Evolutionary conservation across 2,888 invertebrate species (phyloP), one percentile per base, ranked within the genome.

Genomic region (Oegoconia quadripuncta): DNA sequence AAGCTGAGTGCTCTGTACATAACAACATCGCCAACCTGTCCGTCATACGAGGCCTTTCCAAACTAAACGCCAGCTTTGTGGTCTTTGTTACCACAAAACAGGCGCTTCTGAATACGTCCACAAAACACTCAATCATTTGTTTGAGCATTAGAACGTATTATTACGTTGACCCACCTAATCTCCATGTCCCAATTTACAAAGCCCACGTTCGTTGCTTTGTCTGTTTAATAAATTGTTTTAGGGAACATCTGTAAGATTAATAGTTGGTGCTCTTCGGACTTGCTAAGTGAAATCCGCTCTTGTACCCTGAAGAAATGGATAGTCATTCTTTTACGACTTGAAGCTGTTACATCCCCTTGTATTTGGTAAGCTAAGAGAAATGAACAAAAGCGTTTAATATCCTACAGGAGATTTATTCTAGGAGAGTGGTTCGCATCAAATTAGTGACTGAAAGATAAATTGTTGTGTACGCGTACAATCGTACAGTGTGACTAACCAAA

Each of bases 221-320:
- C 56, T 50, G 57, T 58, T 34, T 44, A 69, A 81, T 80, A 80
- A 82, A 84, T 84, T 76, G 83, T 81, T 80, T 79, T 55, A 72
- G 72, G 73, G 63, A 74, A 65, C 76, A 72, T 75, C 72, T 60
- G 54, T 55, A 78, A 82, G 84, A 84, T 83, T 82, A 81, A 83
- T 83, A 75, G 82, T 73, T 64, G 48, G n/a, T 61, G 59, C 60
- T 58, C 71, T 70, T 66, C 76, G 71, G 74, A 67, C 61, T 68
- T 71, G 73, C 59, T 75, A 71, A 79, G 73, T 74, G 68, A 73
- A 74, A 71, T 59, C 67, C 58, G 64, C 63, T 66, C 56, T 67
- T 56, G 50, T 57, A 61, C 64, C 63, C 68, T 69, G 67, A 67
- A 62, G 47, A 46, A 48, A 42, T 59, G 54, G 44, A 39, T 42